Evolutionary conservation across 2,888 invertebrate genomes (phyloP).

Genomic region (Ichneumon xanthorius): DNA sequence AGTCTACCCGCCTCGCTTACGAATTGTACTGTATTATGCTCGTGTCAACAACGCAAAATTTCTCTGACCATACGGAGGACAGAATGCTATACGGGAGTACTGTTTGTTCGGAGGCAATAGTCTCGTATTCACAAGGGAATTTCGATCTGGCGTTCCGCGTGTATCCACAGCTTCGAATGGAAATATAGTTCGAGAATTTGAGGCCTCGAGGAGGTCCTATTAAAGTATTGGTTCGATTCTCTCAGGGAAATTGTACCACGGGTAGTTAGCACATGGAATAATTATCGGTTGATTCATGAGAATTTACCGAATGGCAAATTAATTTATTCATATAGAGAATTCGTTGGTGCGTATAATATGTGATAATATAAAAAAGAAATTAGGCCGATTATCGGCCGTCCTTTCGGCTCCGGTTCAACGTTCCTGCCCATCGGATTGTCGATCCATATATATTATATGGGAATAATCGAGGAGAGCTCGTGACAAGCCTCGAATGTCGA

Average conservation of each 20-base stretch:
- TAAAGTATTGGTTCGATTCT: slow-evolving; percentile 17
- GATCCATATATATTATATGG: slow-evolving; percentile 37
- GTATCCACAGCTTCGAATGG: slow-evolving; percentile 8
- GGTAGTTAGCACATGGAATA: slow-evolving; percentile 1
- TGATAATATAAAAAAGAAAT: slow-evolving; percentile 63
- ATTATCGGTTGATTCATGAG: slow-evolving; percentile 39
- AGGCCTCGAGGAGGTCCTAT: slow-evolving; percentile 1
- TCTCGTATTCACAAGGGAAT: slow-evolving; percentile 48
- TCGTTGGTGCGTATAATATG: slow-evolving; percentile 54
- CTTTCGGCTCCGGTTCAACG: slow-evolving; percentile 38
- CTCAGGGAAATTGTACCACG: background rate
- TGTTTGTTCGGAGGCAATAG: slow-evolving; percentile 55
- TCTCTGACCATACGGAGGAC: slow-evolving; percentile 21
- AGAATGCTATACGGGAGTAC: slow-evolving; percentile 54
- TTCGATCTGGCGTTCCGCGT: slow-evolving; percentile 48
- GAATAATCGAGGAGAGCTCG: slow-evolving; percentile 58
- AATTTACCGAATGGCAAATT: slow-evolving; percentile 34
- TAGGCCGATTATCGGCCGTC: slow-evolving; percentile 48
- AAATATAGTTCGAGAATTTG: slow-evolving; percentile 31
- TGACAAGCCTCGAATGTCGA: slow-evolving; percentile 51
- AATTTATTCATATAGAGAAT: slow-evolving; percentile 49
- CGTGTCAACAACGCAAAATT: slow-evolving; percentile 59
- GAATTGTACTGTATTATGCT: slow-evolving; percentile 52
- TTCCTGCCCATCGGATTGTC: slow-evolving; percentile 24
- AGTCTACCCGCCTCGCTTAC: slow-evolving; percentile 13